Conservation (phyloP, 2,888 invertebrate genomes). For the Stenolophus ochropezus region DNA sequence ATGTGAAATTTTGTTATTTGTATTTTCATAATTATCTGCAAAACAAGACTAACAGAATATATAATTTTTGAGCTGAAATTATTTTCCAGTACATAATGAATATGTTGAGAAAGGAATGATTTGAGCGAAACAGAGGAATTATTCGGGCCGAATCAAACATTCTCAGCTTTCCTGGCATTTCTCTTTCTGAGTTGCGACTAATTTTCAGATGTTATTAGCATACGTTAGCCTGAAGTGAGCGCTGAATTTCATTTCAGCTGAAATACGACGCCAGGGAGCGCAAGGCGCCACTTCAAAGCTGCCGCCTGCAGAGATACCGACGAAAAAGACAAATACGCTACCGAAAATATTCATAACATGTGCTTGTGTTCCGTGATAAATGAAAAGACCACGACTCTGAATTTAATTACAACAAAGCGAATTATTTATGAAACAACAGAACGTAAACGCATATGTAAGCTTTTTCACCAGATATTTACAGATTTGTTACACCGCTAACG, state of each 20-base stretch:
- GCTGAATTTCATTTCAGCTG: constrained; percentile 33
- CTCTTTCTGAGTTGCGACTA: constrained; percentile 9
- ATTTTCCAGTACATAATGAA: no score
- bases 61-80: no score
- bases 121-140: neutral
- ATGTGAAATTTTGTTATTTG: no score
- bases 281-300: constrained; percentile 27
- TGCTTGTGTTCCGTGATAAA: constrained; percentile 40
- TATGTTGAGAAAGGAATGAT: neutral
- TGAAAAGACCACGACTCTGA: constrained; percentile 38
- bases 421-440: constrained; percentile 36
- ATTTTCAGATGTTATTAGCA: constrained; percentile 41
- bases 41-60: no score
- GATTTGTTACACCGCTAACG: constrained; percentile 1
- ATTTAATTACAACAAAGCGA: constrained; percentile 40
- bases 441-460: constrained; percentile 9
- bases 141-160: constrained; percentile 23
- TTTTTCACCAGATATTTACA: neutral
- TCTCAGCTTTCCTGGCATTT: constrained; percentile 5
- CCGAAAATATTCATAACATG: constrained; percentile 53
- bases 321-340: constrained; percentile 40
- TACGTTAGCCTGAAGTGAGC: constrained; percentile 30
- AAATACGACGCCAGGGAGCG: constrained; percentile 3
- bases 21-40: no score
- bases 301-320: constrained; percentile 27